Evolutionary conservation across 2,888 invertebrate species (phyloP).

Genomic region (Lasioglossum villosulum): DNA sequence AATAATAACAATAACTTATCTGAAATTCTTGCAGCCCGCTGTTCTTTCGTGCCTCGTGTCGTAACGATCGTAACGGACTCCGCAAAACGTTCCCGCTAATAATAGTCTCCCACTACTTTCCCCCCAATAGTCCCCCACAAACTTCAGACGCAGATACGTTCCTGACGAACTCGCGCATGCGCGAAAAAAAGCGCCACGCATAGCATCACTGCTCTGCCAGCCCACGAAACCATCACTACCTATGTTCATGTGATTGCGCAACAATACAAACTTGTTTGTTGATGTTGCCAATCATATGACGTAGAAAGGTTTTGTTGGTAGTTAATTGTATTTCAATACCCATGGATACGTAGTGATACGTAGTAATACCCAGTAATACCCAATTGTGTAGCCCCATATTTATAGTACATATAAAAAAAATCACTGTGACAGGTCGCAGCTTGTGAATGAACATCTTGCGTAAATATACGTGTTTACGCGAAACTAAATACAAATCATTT

Average conservation of each 20-base stretch:
- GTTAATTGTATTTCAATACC: background rate
- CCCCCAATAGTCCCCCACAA: too few relatives aligned
- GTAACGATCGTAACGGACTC: too few relatives aligned
- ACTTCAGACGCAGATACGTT: too few relatives aligned
- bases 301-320: constrained; percentile 9
- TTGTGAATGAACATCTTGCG: constrained; percentile 14
- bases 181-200: too few relatives aligned
- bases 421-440: background rate
- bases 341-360: background rate
- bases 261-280: constrained; percentile 14
- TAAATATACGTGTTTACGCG: background rate
- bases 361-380: background rate
- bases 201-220: too few relatives aligned
- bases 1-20: too few relatives aligned
- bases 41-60: too few relatives aligned
- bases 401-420: constrained; percentile 10
- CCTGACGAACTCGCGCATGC: too few relatives aligned
- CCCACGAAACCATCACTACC: too few relatives aligned
- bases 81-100: too few relatives aligned
- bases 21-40: too few relatives aligned
- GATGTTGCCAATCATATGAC: background rate
- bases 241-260: background rate
- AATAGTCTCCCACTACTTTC: too few relatives aligned
- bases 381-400: background rate
- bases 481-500: constrained; percentile 3